A percentile compares a stretch with the other conserved stretches of the same genome.
These are phyloP conservation scores for Galerucella pusilla DNA, from an alignment of 2,888 invertebrate species.

Conservation along the genomic window DNA sequence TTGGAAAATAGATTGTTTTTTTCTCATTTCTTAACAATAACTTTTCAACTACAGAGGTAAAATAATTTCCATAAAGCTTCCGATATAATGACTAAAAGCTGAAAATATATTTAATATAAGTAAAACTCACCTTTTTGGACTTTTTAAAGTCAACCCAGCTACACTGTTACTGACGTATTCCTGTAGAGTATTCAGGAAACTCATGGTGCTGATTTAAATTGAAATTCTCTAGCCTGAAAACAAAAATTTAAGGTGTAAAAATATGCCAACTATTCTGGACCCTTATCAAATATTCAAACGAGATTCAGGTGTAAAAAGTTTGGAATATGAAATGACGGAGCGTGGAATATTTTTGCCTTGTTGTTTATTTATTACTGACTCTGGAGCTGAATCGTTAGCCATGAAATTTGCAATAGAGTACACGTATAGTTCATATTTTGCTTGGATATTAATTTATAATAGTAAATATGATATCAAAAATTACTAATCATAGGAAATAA, in stretches of 20 bases:
- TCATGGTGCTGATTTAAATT: constrained; percentile 69
- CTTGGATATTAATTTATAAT: no score
- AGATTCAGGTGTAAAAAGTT: neutral
- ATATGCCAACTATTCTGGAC: constrained; percentile 3
- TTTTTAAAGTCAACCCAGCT: constrained; percentile 77
- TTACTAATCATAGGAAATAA: no score
- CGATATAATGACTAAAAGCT: no score
- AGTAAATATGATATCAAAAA: no score
- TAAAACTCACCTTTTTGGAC: constrained; percentile 68
- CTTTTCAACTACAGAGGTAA: no score
- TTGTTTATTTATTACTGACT: neutral
- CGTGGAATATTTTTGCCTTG: neutral
- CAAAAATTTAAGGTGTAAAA: constrained; percentile 21
- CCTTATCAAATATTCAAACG: neutral
- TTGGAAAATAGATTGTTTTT: no score
- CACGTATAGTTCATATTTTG: no score
- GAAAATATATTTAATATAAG: neutral
- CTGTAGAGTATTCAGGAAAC: constrained; percentile 86
- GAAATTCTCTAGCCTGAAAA: constrained; percentile 30
- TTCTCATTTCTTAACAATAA: no score
- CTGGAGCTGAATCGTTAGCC: neutral
- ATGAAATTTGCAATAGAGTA: neutral
- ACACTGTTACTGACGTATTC: constrained; percentile 90
- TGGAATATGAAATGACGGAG: neutral
- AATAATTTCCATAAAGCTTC: no score